Evolutionary conservation across 2,888 invertebrate species (phyloP).

Genomic region (Brachylomia viminalis): DNA sequence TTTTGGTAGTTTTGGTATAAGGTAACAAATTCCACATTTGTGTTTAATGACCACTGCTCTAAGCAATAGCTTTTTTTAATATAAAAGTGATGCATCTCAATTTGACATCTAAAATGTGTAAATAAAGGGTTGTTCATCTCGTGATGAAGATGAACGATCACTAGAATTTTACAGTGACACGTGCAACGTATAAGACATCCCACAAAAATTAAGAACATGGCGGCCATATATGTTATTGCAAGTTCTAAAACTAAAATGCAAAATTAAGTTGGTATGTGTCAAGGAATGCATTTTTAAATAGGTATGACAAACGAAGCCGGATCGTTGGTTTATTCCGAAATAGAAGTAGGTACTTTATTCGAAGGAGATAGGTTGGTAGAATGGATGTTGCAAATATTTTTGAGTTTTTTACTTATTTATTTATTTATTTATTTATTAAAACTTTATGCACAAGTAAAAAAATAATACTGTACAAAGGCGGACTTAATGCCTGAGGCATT

Average conservation of each 20-base stretch:
- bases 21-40: not conserved
- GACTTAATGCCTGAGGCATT: too few relatives aligned
- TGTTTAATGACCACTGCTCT: not conserved
- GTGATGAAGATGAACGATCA: constrained; percentile 43
- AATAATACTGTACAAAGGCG: too few relatives aligned
- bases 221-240: not conserved
- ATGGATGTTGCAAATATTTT: not conserved
- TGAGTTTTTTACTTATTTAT: not conserved
- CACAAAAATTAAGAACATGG: too few relatives aligned
- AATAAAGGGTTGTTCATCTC: constrained; percentile 53
- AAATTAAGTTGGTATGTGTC: too few relatives aligned
- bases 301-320: not conserved
- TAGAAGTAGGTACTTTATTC: not conserved
- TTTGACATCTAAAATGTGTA: constrained; percentile 45
- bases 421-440: too few relatives aligned
- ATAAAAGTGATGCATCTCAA: constrained; percentile 59
- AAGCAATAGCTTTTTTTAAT: not conserved
- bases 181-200: not conserved
- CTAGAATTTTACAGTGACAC: not conserved
- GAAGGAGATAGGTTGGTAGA: not conserved
- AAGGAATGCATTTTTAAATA: too few relatives aligned
- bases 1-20: not conserved
- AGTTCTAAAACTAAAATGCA: not conserved
- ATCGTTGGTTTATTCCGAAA: not conserved
- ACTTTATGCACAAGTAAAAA: too few relatives aligned